These are phyloP conservation scores for Apogon talboti DNA, from an alignment of 2,797 vertebrate species.

Conservation along the genomic window DNA sequence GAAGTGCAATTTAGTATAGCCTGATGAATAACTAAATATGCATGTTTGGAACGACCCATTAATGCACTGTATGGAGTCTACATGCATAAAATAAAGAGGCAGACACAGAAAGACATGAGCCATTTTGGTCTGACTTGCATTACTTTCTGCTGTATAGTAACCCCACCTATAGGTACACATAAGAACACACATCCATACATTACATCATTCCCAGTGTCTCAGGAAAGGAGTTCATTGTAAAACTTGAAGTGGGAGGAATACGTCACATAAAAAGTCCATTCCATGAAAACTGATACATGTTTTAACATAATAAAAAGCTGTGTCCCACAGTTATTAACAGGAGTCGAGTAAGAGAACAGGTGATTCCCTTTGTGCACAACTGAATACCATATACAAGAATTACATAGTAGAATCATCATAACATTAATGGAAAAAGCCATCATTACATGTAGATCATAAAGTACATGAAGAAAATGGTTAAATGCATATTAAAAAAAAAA, in stretches of 20 bases:
- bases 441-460: neutral
- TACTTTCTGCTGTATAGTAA: conserved; percentile 1
- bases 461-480: neutral
- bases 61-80: neutral
- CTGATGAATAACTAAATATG: conserved; percentile 2
- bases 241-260: conserved; percentile 35
- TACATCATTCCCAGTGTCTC: conserved; percentile 32
- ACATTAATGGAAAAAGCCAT: neutral
- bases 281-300: conserved; percentile 7
- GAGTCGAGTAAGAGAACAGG: neutral
- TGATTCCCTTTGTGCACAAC: neutral
- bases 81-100: neutral
- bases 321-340: conserved; percentile 5
- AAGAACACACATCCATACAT: neutral
- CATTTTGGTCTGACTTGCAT: conserved; percentile 43
- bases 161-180: neutral
- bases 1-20: neutral
- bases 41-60: neutral
- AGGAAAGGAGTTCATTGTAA: conserved; percentile 42
- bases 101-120: conserved; percentile 10
- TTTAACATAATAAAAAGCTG: conserved; percentile 10
- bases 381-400: neutral
- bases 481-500: conserved; percentile 4
- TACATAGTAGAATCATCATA: too few species aligned
- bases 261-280: conserved; percentile 17